Evolutionary conservation across 2,888 invertebrate genomes (phyloP), one percentile per base, ranked within the genome.

Genomic region (Sicus ferrugineus): DNA sequence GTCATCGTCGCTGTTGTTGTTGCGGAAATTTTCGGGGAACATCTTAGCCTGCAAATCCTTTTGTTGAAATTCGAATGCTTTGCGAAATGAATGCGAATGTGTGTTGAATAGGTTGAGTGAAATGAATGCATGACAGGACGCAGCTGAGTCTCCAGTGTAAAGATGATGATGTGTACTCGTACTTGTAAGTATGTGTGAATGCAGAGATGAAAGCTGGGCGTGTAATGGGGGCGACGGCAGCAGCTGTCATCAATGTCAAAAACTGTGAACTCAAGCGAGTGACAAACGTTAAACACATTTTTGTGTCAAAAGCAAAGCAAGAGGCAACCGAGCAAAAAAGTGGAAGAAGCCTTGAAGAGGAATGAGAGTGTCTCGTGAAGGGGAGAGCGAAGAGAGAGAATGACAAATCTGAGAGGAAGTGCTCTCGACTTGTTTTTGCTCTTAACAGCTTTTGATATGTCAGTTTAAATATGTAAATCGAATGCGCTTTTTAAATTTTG

Each of bases 231-330:
- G 28, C 30, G 30, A 42, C 48, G 31, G 31, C 48, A 59, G 19
- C 67, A 42, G 26, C 14, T 30, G 31, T 59, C 67, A 48, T 59
- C 48, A 67, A 67, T 65, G 68, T 72, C 69, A 69, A 63, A 59
- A 72, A 73, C 67, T 67, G 75, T 77, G 76, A 80, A 78, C 69
- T 80, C 76, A 78, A 77, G 77, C 82, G 77, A 77, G 73, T 76
- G 76, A 77, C 80, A 78, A 81, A 79, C 83, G 83, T 81, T 82
- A 81, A 82, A 83, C 78, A 82, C 83, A 78, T 79, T 80, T 79
- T 73, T 48, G 46, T 67, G 67, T 59, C 31, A 26, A 23, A 38
- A 11, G 34, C 21, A 34, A 30, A 42, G 30, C 46, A 50, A n/a
- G n/a, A n/a, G 2, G 52, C 31, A 4, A 26, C 16, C 42, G 42